Base-by-base conservation (phyloP, 2,113 vertebrate genomes). In the Sinocyclocheilus anophthalmus region DNA sequence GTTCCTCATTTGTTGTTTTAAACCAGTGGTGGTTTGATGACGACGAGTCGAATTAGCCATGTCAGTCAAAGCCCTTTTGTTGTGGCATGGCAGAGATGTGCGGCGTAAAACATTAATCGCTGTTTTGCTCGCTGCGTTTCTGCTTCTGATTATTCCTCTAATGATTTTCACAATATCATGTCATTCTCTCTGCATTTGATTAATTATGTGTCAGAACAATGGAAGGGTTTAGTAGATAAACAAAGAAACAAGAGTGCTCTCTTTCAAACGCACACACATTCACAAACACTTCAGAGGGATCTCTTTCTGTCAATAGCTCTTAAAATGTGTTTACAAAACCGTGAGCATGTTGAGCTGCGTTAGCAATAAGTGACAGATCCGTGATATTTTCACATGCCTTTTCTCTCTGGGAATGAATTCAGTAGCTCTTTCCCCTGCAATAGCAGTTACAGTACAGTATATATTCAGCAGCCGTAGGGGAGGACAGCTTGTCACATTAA, bases 121-220 rank as follows among this genome's bases (percentile, higher is more conserved):
- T 53, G 20, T 78, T 61, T 69, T 63, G 13, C 61, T 73, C 39
- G 50, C 73, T 65, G 63, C 63, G 22, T 77, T 77, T 37, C 30
- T 63, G 37, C n/a, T 76, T 39, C 42, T 84, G 86, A 87, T 92
- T 93, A 92, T 91, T 91, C 90, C 92, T 91, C 89, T 85, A 88
- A 92, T 91, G 91, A 92, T 91, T 91, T 91, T 93, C 92, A 93
- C 92, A 92, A 88, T 84, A 26, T 84, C 33, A 84, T 90, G 90
- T 89, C 87, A 92, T 91, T 92, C 76, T 77, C 59, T 69, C 26
- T 78, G 57, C 30, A 90, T 91, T 90, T 94, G 94, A 94, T 93
- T 93, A 94, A 94, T 93, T 92, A 92, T 89, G 90, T 93, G 92
- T 91, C 93, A 91, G 91, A 92, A 91, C 91, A 94, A 93, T 90